Conservation (phyloP, 1,140 invertebrate genomes). For the Batillaria attramentaria region DNA sequence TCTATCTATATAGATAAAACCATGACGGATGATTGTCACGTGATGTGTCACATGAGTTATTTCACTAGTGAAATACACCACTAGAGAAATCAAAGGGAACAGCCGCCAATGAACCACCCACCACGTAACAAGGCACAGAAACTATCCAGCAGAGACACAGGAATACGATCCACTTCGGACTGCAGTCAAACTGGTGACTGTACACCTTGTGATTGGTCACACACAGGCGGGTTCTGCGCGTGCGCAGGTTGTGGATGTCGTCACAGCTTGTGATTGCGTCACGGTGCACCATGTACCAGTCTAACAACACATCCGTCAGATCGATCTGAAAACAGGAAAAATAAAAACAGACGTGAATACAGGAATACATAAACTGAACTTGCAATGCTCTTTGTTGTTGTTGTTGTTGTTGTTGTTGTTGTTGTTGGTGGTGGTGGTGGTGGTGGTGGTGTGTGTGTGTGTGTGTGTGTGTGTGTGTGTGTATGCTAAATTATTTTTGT, state of each 20-base stretch:
- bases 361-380: not conserved
- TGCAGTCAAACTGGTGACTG: conserved; percentile 55
- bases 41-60: too few species aligned
- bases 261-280: conserved; percentile 57
- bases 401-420: too few species aligned
- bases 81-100: not conserved
- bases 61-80: too few species aligned
- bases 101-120: conserved; percentile 40
- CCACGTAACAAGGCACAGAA: conserved; percentile 53
- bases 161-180: conserved; percentile 54
- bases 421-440: too few species aligned
- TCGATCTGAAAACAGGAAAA: conserved; percentile 43
- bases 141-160: conserved; percentile 53
- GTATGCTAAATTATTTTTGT: too few species aligned
- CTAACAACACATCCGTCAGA: conserved; percentile 45
- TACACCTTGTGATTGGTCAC: conserved; percentile 53
- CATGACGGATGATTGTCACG: too few species aligned
- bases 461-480: too few species aligned
- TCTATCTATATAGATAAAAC: too few species aligned
- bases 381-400: not conserved
- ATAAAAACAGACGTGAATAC: not conserved
- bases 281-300: conserved; percentile 53
- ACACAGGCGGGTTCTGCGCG: conserved; percentile 44
- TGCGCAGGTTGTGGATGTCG: conserved; percentile 55
- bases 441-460: too few species aligned